Evolutionary conservation across 1,140 invertebrate species (phyloP).

Genomic region (Nasonia vitripennis): DNA sequence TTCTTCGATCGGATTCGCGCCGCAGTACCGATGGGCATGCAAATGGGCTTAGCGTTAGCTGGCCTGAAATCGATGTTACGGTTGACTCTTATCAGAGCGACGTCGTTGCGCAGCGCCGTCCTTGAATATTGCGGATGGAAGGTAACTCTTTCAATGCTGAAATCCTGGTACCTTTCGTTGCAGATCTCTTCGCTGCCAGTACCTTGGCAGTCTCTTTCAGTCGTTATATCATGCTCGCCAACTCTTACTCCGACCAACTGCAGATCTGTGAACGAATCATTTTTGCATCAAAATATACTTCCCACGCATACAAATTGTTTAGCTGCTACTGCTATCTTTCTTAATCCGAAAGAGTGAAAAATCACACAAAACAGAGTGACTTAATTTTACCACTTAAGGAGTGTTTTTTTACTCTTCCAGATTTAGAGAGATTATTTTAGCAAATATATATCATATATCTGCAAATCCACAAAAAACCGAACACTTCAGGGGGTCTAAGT

Average conservation of each 20-base stretch:
- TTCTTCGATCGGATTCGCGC: conserved; percentile 56
- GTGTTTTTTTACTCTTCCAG: too few relatives aligned
- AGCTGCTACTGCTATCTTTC: too few relatives aligned
- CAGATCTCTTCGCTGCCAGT: conserved; percentile 71
- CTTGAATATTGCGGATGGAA: conserved; percentile 76
- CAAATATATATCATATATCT: too few relatives aligned
- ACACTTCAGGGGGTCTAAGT: too few relatives aligned
- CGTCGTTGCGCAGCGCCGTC: conserved; percentile 76
- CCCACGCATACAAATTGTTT: too few relatives aligned
- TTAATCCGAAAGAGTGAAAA: too few relatives aligned
- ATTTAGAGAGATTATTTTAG: too few relatives aligned
- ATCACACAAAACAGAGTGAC: too few relatives aligned
- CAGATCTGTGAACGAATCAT: conserved; percentile 30
- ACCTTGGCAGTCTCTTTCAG: conserved; percentile 78
- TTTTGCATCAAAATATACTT: background rate
- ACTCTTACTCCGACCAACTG: conserved; percentile 74
- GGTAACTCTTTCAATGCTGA: conserved; percentile 75
- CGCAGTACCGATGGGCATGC: conserved; percentile 74
- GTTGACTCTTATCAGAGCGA: conserved; percentile 78
- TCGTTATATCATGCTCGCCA: conserved; percentile 79
- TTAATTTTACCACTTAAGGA: too few relatives aligned
- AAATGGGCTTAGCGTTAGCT: conserved; percentile 76
- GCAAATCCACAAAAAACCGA: too few relatives aligned
- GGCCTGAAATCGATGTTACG: conserved; percentile 73
- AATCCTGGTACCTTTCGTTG: conserved; percentile 77